Conservation (phyloP, 2,113 vertebrate genomes). For the Tragelaphus strepsiceros region DNA sequence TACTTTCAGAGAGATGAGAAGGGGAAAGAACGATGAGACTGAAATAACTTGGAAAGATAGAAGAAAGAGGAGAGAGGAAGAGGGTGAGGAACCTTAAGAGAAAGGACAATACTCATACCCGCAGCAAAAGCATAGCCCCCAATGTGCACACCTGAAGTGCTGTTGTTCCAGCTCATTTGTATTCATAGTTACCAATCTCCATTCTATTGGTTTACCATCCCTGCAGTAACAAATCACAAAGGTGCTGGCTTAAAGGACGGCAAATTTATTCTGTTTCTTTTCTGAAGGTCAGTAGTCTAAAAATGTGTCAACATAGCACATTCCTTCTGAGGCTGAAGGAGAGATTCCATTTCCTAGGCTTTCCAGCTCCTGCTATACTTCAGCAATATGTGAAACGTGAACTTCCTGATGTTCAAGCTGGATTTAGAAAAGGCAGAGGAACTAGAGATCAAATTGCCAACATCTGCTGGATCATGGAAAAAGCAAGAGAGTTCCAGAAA, state of each 20-base stretch:
- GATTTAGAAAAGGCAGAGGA: too few species aligned
- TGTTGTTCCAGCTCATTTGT: too few species aligned
- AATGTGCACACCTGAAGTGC: accelerated
- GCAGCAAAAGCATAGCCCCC: not conserved
- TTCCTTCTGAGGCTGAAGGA: not conserved
- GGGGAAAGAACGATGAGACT: not conserved
- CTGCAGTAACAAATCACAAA: not conserved
- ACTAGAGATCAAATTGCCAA: too few species aligned
- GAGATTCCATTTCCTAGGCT: not conserved
- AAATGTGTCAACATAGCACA: not conserved
- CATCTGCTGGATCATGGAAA: too few species aligned
- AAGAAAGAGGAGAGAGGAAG: not conserved
- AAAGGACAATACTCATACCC: not conserved
- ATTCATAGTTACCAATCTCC: not conserved
- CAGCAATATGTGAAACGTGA: too few species aligned
- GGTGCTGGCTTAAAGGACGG: not conserved
- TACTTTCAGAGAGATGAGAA: not conserved
- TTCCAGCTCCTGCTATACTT: too few species aligned
- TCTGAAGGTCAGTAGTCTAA: not conserved
- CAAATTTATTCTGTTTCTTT: not conserved
- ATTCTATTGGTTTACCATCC: not conserved
- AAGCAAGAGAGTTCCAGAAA: too few species aligned
- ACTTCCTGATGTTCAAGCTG: too few species aligned
- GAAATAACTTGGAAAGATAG: not conserved
- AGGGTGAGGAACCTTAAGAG: not conserved